These are phyloP conservation scores for Physeter macrocephalus DNA, from an alignment of 2,113 vertebrate species.

Conservation along the genomic window DNA sequence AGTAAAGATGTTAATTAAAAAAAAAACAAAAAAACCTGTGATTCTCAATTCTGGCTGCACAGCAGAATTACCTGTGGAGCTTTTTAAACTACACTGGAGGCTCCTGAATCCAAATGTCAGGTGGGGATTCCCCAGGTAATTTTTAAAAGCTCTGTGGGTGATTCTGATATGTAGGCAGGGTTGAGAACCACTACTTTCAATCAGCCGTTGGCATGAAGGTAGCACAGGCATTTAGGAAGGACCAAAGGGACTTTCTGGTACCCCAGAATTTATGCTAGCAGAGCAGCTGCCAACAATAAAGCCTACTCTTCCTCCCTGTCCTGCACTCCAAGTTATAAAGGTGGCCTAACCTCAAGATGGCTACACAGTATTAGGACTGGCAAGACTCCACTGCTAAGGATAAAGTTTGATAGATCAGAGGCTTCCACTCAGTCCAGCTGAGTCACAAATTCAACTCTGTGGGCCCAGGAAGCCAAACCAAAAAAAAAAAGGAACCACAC, in stretches of 20 bases:
- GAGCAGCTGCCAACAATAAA: not conserved
- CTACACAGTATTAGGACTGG: not conserved
- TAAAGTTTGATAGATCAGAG: not conserved
- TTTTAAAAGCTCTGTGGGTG: not conserved
- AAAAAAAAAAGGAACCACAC: not conserved
- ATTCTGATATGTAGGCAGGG: not conserved
- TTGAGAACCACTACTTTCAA: not conserved
- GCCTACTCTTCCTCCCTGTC: not conserved
- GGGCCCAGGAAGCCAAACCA: not conserved
- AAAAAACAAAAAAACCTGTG: not conserved
- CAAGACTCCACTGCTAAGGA: not conserved
- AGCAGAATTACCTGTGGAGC: not conserved
- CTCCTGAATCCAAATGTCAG: not conserved
- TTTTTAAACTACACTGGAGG: not conserved
- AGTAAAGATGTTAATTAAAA: not conserved
- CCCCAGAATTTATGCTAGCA: not conserved
- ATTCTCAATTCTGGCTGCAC: not conserved
- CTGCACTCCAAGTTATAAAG: not conserved
- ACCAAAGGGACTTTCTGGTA: not conserved
- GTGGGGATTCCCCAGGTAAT: not conserved
- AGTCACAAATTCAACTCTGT: not conserved
- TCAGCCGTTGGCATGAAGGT: not conserved
- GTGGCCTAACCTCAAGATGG: not conserved
- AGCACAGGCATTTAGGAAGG: not conserved
- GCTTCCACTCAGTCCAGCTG: not conserved